Evolutionary conservation across 1,140 invertebrate species (phyloP), one percentile per base, ranked within the genome.

Genomic region (Pemphigus obesinymphae): DNA sequence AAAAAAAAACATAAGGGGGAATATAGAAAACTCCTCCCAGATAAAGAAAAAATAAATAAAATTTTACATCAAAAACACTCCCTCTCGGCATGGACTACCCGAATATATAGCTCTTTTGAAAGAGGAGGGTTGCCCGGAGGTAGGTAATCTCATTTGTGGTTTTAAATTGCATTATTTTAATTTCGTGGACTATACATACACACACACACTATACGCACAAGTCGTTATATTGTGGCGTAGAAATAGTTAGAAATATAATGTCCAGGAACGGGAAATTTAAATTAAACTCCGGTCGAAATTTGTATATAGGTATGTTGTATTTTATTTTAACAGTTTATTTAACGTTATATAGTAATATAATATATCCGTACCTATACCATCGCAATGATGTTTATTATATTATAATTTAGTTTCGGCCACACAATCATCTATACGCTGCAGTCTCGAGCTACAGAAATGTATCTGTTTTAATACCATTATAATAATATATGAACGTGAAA

Each of bases 51-150:
- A n/a, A n/a, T n/a, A n/a, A n/a, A n/a, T n/a, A 73, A 61, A 61
- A 43, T 63, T 61, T 45, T 61, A 61, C 75, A 80, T 80, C 53
- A 61, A 55, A 80, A 80, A 58, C 75, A 80, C 53, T 80, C 53
- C 73, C 75, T 48, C 26, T 29, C 13, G 4, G 26, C 55, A 61
- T 48, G 11, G 7, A 2, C 8, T 15, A 11, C 8, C 45, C 15
- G n/a, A n/a, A 53, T 61, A 29, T 72, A 17, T 29, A 37, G 11
- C 7, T 78, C 2, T 58, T 61, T 61, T 72, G 3, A 72, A 78
- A 78, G 20, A 55, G 50, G 29, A 76, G 50, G 73, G 73, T 76
- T 13, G 6, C 23, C 66, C 66, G 23, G 20, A 8, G 15, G 6
- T 43, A 53, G 31, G 20, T 40, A 76, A 53, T 76, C 48, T 76